These are phyloP conservation scores for Macaria liturata DNA, from an alignment of 2,888 invertebrate genomes.

Conservation along the genomic window DNA sequence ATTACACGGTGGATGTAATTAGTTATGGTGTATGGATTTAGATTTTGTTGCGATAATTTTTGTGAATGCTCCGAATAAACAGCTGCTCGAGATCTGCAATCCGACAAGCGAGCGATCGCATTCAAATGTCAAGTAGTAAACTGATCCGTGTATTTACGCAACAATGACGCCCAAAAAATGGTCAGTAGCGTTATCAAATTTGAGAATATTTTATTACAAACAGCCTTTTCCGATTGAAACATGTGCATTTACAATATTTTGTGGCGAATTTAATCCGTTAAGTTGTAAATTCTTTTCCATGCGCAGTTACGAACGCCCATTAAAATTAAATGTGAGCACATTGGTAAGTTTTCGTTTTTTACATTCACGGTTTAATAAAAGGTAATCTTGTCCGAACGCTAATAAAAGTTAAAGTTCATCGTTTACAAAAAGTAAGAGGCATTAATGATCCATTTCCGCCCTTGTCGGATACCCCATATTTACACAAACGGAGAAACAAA, in stretches of 20 bases:
- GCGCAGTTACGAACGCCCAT: too few species aligned
- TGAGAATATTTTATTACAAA: conserved; percentile 13
- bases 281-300: neutral
- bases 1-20: conserved; percentile 82
- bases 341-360: too few species aligned
- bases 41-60: conserved; percentile 81
- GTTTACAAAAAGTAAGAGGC: conserved; percentile 6
- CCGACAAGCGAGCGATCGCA: conserved; percentile 68
- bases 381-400: too few species aligned
- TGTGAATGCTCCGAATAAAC: conserved; percentile 74
- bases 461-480: conserved; percentile 35
- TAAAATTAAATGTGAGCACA: too few species aligned
- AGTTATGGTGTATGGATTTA: conserved; percentile 83
- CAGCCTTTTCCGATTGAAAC: neutral
- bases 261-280: conserved; percentile 3
- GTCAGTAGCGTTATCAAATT: conserved; percentile 50
- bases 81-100: conserved; percentile 74
- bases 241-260: neutral
- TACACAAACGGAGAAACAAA: conserved; percentile 40
- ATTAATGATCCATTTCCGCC: conserved; percentile 28
- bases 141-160: conserved; percentile 62
- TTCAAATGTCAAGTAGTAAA: conserved; percentile 79
- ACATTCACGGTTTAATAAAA: too few species aligned
- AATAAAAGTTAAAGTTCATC: too few species aligned
- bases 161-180: conserved; percentile 73